phyloP scores from a whole-genome alignment of 2,888 invertebrate species.

The Mimas tiliae region DNA sequence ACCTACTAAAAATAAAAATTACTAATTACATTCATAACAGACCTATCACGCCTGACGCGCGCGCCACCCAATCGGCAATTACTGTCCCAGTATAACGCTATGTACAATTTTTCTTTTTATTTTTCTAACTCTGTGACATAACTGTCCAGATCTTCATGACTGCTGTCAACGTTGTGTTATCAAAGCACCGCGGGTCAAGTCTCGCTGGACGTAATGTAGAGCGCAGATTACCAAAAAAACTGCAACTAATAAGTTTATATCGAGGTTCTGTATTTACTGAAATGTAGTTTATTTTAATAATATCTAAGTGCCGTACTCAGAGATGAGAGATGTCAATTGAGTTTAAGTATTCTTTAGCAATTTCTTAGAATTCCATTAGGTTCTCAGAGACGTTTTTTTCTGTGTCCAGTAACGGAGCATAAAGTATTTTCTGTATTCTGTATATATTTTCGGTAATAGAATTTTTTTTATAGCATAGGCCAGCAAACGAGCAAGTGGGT shows the following conservation, averaged over 20 bases:
- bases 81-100: constrained; percentile 1
- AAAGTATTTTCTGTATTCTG: too few relatives aligned
- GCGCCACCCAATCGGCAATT: not conserved
- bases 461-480: too few relatives aligned
- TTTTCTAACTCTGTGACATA: constrained; percentile 23
- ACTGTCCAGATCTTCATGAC: constrained; percentile 2
- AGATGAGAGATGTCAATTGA: too few relatives aligned
- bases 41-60: not conserved
- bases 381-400: too few relatives aligned
- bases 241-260: not conserved
- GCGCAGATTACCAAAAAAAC: constrained; percentile 21
- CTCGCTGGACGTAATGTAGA: constrained; percentile 5
- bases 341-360: too few relatives aligned
- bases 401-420: too few relatives aligned
- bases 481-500: too few relatives aligned
- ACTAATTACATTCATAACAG: not conserved
- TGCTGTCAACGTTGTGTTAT: not conserved
- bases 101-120: not conserved
- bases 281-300: not conserved
- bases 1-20: too few relatives aligned
- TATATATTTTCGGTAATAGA: too few relatives aligned
- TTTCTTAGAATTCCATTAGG: too few relatives aligned
- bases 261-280: constrained; percentile 22
- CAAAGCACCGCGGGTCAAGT: not conserved
- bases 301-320: not conserved